Evolutionary conservation across 2,797 vertebrate species (phyloP).

Genomic region (Paguma larvata): DNA sequence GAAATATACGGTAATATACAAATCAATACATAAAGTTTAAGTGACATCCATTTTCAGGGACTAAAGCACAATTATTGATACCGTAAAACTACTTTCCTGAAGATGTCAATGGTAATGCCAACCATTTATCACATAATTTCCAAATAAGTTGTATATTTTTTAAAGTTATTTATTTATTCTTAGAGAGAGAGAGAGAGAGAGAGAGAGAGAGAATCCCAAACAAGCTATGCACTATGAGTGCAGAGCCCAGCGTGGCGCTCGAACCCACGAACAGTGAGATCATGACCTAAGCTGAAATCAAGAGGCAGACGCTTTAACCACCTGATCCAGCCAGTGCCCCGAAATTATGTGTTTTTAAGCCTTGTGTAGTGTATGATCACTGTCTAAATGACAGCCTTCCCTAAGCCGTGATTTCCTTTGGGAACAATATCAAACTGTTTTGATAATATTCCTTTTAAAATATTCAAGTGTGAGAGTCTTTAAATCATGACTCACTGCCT

Average conservation of each 20-base stretch:
- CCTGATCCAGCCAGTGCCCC: no score
- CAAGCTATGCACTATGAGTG: no score
- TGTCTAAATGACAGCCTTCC: not conserved
- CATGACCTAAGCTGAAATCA: no score
- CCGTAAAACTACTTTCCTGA: not conserved
- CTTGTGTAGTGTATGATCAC: not conserved
- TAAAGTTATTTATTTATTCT: no score
- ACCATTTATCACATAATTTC: not conserved
- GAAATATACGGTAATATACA: not conserved
- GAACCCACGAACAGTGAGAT: no score
- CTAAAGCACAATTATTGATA: not conserved
- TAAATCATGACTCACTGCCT: not conserved
- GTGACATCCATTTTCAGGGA: not conserved
- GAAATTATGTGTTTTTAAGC: not conserved
- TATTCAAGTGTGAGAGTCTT: not conserved
- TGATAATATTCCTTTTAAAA: not conserved
- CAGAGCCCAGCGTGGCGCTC: no score
- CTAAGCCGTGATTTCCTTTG: not conserved
- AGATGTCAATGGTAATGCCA: slow-evolving; percentile 11
- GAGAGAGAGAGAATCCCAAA: no score
- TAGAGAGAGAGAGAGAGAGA: no score
- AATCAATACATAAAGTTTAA: not conserved
- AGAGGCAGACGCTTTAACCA: no score
- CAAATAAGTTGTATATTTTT: not conserved
- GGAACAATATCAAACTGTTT: not conserved